These are phyloP conservation scores for Euschistus heros DNA, from an alignment of 1,140 invertebrate genomes.

Conservation along the genomic window DNA sequence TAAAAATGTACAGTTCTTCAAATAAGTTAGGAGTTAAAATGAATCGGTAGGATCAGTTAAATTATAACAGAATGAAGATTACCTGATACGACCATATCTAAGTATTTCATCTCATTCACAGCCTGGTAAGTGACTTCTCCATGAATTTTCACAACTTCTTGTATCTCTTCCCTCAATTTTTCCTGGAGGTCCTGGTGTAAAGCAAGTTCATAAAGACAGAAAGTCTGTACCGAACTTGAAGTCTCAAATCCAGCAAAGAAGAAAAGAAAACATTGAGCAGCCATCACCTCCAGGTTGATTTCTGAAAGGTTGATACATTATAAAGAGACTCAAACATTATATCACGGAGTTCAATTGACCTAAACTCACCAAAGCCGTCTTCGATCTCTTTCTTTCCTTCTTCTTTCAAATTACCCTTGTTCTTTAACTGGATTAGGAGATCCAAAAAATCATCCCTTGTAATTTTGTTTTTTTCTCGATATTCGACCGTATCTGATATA, in stretches of 20 bases:
- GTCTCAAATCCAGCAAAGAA: conserved; percentile 54
- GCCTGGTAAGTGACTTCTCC: conserved; percentile 44
- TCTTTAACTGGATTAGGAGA: conserved; percentile 30
- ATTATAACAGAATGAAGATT: conserved; percentile 1
- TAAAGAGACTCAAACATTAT: neutral
- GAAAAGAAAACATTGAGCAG: conserved; percentile 38
- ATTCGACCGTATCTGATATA: conserved; percentile 34
- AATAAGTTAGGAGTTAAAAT: neutral
- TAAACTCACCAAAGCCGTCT: neutral
- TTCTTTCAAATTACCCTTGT: conserved; percentile 8
- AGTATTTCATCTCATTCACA: conserved; percentile 41
- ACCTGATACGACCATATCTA: conserved; percentile 44
- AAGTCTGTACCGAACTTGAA: conserved; percentile 44
- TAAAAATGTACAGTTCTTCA: no score
- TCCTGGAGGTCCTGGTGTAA: conserved; percentile 47
- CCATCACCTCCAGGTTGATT: conserved; percentile 26
- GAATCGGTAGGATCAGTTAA: neutral
- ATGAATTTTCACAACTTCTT: conserved; percentile 34
- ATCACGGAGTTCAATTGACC: neutral
- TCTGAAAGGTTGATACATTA: conserved; percentile 5
- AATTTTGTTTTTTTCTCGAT: conserved; percentile 37
- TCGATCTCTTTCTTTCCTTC: neutral
- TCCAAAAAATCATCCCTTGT: conserved; percentile 37
- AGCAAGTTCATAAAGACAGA: conserved; percentile 46
- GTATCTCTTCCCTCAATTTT: conserved; percentile 44